These are phyloP conservation scores for Antheraea assamensis DNA, from an alignment of 2,888 invertebrate genomes.

Conservation along the genomic window DNA sequence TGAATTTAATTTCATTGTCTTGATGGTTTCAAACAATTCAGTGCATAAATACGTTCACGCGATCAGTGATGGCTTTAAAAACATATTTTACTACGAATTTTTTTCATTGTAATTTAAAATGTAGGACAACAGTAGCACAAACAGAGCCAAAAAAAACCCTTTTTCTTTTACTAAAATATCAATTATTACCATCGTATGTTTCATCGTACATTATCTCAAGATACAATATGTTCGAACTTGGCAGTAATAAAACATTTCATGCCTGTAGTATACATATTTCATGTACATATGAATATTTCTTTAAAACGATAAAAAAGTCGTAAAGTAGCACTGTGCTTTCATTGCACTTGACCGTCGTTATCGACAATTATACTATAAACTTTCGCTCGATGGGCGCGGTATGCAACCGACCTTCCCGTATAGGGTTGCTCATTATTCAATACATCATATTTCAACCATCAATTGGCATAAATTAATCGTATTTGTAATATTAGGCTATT, in stretches of 20 bases:
- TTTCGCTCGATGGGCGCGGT: constrained; percentile 62
- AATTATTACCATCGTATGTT: neutral
- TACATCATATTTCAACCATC: neutral
- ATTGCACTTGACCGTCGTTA: constrained; percentile 62
- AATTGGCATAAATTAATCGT: neutral
- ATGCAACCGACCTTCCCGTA: constrained; percentile 62
- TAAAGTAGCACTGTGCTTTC: constrained; percentile 42
- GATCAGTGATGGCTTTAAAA: neutral
- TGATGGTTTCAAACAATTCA: neutral
- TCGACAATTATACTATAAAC: constrained; percentile 64
- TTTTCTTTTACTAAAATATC: neutral
- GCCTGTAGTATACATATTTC: neutral
- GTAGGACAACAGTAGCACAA: neutral
- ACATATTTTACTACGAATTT: neutral
- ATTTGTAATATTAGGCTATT: too few species aligned
- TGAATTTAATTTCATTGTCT: neutral
- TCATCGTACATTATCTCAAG: neutral
- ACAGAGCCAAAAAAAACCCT: neutral
- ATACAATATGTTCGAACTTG: neutral
- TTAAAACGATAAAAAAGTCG: constrained; percentile 16
- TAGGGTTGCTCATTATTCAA: constrained; percentile 18
- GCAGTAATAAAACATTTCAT: neutral
- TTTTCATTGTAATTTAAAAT: neutral
- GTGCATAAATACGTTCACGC: neutral
- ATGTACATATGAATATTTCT: constrained; percentile 27